These are phyloP conservation scores for Lasiurus cinereus DNA, from an alignment of 2,113 vertebrate species.

Conservation along the genomic window DNA sequence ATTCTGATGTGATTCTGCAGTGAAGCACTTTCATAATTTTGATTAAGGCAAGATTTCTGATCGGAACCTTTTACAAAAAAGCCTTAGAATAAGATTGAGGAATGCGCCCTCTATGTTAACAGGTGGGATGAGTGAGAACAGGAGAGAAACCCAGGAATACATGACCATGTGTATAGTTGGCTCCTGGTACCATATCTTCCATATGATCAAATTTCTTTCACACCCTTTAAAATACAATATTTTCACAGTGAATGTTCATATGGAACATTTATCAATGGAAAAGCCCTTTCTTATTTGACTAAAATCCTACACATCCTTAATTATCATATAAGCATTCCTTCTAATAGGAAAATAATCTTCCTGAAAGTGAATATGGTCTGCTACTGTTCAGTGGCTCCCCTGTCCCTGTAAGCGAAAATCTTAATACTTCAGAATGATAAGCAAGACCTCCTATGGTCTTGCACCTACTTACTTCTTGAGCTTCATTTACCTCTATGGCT, in stretches of 20 bases:
- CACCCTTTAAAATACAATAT: conserved; percentile 38
- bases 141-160: neutral
- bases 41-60: neutral
- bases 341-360: conserved; percentile 5
- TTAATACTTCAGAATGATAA: neutral
- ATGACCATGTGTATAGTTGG: rapidly evolving
- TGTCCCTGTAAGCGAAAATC: neutral
- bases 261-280: neutral
- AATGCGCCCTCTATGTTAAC: neutral
- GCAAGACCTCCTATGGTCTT: neutral
- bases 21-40: neutral
- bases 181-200: neutral
- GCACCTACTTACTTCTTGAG: neutral
- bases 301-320: neutral
- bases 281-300: neutral
- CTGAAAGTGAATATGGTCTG: neutral
- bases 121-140: neutral
- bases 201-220: neutral
- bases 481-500: neutral
- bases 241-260: neutral
- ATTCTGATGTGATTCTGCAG: neutral
- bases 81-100: neutral
- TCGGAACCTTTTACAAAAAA: neutral
- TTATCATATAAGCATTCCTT: neutral
- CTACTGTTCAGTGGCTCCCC: neutral